phyloP scores from a whole-genome alignment of 2,888 invertebrate species.

The Drosophila merina region DNA sequence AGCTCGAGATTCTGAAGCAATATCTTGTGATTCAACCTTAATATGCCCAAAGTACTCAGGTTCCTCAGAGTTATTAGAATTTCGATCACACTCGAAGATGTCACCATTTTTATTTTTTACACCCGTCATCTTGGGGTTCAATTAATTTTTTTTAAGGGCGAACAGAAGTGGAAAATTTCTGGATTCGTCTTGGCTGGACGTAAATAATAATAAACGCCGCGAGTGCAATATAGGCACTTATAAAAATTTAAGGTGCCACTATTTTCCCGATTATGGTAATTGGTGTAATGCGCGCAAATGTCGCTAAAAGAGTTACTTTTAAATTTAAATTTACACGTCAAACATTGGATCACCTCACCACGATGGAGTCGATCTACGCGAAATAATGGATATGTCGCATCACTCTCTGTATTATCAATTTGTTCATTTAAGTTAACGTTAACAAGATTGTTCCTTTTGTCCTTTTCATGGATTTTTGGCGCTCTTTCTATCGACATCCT shows the following conservation, averaged over 20 bases:
- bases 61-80: conserved; percentile 70
- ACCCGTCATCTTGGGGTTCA: neutral
- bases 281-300: conserved; percentile 78
- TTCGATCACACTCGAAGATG: conserved; percentile 39
- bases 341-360: conserved; percentile 67
- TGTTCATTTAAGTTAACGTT: neutral
- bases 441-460: neutral
- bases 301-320: conserved; percentile 67
- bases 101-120: conserved; percentile 4
- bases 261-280: conserved; percentile 55
- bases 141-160: conserved; percentile 44
- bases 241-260: conserved; percentile 10
- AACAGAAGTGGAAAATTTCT: conserved; percentile 78
- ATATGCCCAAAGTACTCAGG: conserved; percentile 80
- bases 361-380: conserved; percentile 65
- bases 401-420: conserved; percentile 73
- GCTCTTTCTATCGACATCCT: neutral
- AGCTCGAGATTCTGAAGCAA: neutral
- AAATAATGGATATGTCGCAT: conserved; percentile 80
- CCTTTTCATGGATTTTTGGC: neutral
- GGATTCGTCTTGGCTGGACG: conserved; percentile 34
- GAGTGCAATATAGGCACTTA: conserved; percentile 80
- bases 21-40: conserved; percentile 10
- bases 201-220: conserved; percentile 76
- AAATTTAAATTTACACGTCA: conserved; percentile 73